phyloP scores from a whole-genome alignment of 2,797 vertebrate genomes.

The Sciurus vulgaris region DNA sequence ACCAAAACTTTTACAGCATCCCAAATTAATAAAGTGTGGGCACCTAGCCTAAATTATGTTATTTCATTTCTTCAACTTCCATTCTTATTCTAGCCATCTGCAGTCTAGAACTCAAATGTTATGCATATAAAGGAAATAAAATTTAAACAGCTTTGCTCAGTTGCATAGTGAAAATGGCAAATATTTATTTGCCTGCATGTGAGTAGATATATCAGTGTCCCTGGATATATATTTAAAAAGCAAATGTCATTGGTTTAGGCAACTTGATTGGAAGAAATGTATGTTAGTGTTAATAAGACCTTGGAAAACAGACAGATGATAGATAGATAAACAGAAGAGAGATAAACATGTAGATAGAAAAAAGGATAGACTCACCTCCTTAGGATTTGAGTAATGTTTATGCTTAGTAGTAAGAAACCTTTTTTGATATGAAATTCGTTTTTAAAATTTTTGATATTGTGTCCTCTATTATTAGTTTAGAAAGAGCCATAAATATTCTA shows the following conservation, averaged over 20 bases:
- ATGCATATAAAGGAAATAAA: neutral
- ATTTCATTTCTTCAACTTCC: neutral
- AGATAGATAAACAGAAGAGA: neutral
- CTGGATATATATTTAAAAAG: neutral
- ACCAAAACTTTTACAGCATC: neutral
- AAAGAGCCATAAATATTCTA: neutral
- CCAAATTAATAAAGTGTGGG: neutral
- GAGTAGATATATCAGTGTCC: neutral
- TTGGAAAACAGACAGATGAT: neutral
- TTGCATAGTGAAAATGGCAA: neutral
- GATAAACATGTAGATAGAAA: neutral
- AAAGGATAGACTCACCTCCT: neutral
- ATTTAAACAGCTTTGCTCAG: neutral
- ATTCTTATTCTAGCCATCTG: neutral
- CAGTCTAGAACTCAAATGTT: neutral
- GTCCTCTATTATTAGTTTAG: neutral
- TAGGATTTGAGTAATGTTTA: neutral
- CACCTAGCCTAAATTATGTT: neutral
- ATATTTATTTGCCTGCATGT: neutral
- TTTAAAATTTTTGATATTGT: neutral
- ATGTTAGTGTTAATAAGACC: neutral
- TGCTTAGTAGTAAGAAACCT: neutral
- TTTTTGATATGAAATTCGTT: neutral
- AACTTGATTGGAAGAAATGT: neutral
- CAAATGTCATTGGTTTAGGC: neutral